phyloP scores from a whole-genome alignment of 2,888 invertebrate species.

The Agrotis exclamationis region DNA sequence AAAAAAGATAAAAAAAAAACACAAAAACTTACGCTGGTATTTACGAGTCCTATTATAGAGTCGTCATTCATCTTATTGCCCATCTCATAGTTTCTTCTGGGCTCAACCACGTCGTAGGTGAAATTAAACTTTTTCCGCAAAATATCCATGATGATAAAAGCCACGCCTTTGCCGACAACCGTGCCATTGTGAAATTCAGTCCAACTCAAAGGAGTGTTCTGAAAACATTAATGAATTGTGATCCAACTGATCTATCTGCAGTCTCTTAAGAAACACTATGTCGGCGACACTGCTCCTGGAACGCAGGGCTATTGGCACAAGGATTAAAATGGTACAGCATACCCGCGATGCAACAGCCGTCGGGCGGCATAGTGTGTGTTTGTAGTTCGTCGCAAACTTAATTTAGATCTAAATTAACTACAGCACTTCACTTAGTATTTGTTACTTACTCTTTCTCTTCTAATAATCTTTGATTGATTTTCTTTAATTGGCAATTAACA shows the following conservation, averaged over 20 bases:
- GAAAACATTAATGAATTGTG: slow-evolving; percentile 56
- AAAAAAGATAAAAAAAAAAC: no score
- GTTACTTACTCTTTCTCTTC: no score
- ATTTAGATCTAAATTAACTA: neutral
- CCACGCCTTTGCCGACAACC: slow-evolving; percentile 92
- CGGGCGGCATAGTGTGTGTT: no score
- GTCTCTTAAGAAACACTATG: no score
- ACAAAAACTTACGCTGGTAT: slow-evolving; percentile 88
- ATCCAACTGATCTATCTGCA: neutral
- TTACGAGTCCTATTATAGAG: slow-evolving; percentile 93
- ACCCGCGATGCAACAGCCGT: no score
- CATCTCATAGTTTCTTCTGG: slow-evolving; percentile 91
- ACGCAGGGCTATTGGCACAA: no score
- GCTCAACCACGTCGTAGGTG: slow-evolving; percentile 93
- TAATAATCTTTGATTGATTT: no score
- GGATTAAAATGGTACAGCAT: no score
- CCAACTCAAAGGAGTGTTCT: slow-evolving; percentile 93
- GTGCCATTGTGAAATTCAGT: slow-evolving; percentile 89
- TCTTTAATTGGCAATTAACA: neutral
- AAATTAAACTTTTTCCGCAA: slow-evolving; percentile 94
- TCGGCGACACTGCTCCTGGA: no score
- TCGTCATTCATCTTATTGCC: slow-evolving; percentile 90
- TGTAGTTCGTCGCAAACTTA: neutral
- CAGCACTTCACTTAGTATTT: no score
- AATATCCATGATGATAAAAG: slow-evolving; percentile 93